Percentiles rank a stretch among this genome's conserved stretches.
Conservation (phyloP, 1,140 invertebrate genomes). For the Cotesia typhae region DNA sequence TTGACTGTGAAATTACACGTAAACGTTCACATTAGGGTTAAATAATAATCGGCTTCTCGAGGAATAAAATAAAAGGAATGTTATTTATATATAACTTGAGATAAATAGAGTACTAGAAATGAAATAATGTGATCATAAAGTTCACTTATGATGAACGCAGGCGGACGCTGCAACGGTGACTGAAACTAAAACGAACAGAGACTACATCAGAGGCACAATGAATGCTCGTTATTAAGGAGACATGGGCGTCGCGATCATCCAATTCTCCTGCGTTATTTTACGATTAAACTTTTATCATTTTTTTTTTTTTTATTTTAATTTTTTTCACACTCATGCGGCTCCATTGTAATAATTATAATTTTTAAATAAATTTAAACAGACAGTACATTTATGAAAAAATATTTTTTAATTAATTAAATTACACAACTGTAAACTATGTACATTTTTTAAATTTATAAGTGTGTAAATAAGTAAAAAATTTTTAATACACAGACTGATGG, state of each 20-base stretch:
- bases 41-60: background rate
- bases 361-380: too few relatives aligned
- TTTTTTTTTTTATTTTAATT: background rate
- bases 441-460: conserved; percentile 1
- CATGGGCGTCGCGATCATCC: conserved; percentile 33
- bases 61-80: conserved; percentile 1
- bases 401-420: conserved; percentile 8
- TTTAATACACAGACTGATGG: conserved; percentile 7
- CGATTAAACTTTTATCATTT: background rate
- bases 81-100: too few relatives aligned
- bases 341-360: too few relatives aligned
- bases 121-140: background rate
- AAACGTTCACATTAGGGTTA: too few relatives aligned
- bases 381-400: too few relatives aligned
- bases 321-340: background rate
- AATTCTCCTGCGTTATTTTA: background rate
- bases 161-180: conserved; percentile 28
- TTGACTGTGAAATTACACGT: background rate
- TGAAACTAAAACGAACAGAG: conserved; percentile 20
- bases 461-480: conserved; percentile 8
- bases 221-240: conserved; percentile 25
- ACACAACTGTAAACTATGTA: conserved; percentile 16
- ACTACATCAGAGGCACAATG: conserved; percentile 27
- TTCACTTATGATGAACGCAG: conserved; percentile 1
- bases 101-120: conserved; percentile 1